A percentile compares a stretch with the other conserved stretches of the same genome.
phyloP scores from a whole-genome alignment of 2,113 vertebrate genomes.

The Psammodynastes pulverulentus region DNA sequence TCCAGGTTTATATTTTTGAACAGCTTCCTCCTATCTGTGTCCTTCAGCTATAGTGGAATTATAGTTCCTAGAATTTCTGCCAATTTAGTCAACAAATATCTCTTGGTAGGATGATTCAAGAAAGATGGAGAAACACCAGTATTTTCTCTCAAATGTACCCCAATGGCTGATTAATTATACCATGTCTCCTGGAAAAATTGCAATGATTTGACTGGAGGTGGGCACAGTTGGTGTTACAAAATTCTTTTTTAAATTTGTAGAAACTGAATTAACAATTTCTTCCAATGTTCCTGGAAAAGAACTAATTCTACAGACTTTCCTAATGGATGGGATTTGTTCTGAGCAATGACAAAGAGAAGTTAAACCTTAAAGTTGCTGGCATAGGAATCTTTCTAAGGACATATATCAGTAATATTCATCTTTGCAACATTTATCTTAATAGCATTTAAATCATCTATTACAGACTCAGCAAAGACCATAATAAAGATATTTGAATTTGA shows the following conservation, averaged over 20 bases:
- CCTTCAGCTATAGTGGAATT: background rate
- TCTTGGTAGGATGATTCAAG: background rate
- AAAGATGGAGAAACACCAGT: background rate
- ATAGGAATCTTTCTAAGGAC: background rate
- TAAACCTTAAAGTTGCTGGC: background rate
- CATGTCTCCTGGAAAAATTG: background rate
- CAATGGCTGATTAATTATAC: background rate
- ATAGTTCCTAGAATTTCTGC: background rate
- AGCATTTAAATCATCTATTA: background rate
- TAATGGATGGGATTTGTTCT: background rate
- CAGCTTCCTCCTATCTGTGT: background rate
- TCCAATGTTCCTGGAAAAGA: background rate
- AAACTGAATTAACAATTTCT: background rate
- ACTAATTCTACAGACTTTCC: background rate
- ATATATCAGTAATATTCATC: background rate
- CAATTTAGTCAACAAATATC: background rate
- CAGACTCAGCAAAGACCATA: background rate
- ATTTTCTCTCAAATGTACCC: background rate
- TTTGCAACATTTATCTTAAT: background rate
- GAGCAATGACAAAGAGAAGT: background rate
- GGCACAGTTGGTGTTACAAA: background rate
- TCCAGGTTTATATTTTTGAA: background rate
- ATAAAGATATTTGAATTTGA: background rate
- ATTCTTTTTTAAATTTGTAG: background rate
- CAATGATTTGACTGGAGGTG: background rate